phyloP scores from a whole-genome alignment of 2,113 vertebrate species.

The Bostrychus sinensis region DNA sequence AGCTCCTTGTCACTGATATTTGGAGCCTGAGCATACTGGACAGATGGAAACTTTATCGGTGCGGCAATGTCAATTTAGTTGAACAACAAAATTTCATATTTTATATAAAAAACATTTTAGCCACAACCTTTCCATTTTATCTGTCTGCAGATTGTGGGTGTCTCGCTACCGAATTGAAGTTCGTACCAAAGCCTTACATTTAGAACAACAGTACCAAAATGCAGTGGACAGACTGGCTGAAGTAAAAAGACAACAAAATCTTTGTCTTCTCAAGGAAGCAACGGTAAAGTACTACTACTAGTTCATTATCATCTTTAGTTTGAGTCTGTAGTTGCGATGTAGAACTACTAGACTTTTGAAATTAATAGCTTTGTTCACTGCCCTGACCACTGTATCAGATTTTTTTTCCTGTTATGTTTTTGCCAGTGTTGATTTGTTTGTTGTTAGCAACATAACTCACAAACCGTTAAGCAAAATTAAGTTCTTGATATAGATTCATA shows the following conservation, averaged over 20 bases:
- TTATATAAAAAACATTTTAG: no score
- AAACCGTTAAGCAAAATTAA: no score
- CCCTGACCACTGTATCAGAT: no score
- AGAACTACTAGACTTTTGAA: no score
- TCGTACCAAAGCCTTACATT: slow-evolving; percentile 62
- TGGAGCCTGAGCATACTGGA: slow-evolving; percentile 83
- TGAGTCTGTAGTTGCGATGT: no score
- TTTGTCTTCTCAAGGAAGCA: slow-evolving; percentile 82
- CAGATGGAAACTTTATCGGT: slow-evolving; percentile 94
- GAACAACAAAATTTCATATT: background rate
- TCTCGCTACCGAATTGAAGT: slow-evolving; percentile 80
- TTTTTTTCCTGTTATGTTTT: no score
- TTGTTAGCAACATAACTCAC: no score
- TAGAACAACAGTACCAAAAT: slow-evolving; percentile 81
- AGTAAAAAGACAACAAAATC: slow-evolving; percentile 83
- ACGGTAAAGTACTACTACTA: slow-evolving; percentile 43
- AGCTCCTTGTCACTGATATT: slow-evolving; percentile 73
- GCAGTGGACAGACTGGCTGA: slow-evolving; percentile 85
- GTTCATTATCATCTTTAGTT: no score
- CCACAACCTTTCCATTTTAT: no score
- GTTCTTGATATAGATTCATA: no score
- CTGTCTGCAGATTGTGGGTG: slow-evolving; percentile 83
- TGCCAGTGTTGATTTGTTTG: no score
- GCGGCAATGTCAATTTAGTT: slow-evolving; percentile 4
- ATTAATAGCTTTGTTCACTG: no score